Percentiles rank a stretch among this genome's conserved stretches.
Conservation (phyloP, 2,888 invertebrate genomes). For the Eupelmus urozonus region DNA sequence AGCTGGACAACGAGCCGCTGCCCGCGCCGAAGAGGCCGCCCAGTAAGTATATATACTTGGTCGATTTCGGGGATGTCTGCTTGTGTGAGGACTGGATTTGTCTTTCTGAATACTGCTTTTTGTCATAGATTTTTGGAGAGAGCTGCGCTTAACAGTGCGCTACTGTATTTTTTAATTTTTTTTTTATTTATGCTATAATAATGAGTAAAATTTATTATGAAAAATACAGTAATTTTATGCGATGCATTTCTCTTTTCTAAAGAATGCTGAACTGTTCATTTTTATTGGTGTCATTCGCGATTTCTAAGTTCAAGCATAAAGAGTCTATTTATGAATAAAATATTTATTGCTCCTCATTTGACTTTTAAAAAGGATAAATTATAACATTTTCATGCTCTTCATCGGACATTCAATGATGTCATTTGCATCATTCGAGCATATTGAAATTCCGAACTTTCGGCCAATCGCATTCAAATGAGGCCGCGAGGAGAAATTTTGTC, state of each 20-base stretch:
- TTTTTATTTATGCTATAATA: neutral
- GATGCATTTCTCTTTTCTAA: too few relatives aligned
- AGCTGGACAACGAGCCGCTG: constrained; percentile 84
- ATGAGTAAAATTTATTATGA: neutral
- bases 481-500: constrained; percentile 39
- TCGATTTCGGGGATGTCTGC: neutral
- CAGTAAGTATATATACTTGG: constrained; percentile 80
- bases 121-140: neutral
- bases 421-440: constrained; percentile 13
- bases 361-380: too few relatives aligned
- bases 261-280: constrained; percentile 16
- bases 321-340: too few relatives aligned
- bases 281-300: constrained; percentile 1
- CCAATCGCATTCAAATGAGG: constrained; percentile 23
- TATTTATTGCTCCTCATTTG: too few relatives aligned
- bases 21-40: constrained; percentile 90
- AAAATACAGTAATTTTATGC: constrained; percentile 7
- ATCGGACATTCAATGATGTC: neutral
- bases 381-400: neutral
- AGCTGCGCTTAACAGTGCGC: too few relatives aligned
- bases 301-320: neutral
- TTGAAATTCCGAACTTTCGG: constrained; percentile 31
- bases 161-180: constrained; percentile 2
- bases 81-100: too few relatives aligned
- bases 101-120: neutral